Evolutionary conservation across 2,113 vertebrate genomes (phyloP).

Genomic region (Scortum barcoo): DNA sequence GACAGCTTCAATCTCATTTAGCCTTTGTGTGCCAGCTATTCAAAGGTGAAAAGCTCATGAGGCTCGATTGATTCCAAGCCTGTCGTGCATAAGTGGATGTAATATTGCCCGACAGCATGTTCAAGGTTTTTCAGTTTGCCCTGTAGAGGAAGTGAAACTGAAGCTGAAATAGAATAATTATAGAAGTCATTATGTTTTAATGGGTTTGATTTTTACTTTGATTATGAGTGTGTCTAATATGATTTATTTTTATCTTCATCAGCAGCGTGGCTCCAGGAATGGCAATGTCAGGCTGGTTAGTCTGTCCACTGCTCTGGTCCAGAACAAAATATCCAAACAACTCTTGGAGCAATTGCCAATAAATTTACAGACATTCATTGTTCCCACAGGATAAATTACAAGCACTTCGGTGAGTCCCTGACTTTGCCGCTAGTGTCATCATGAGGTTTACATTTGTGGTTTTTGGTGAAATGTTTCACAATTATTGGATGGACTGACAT

Average conservation of each 20-base stretch:
- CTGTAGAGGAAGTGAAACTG: background rate
- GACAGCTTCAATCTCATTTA: background rate
- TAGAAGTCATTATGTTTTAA: background rate
- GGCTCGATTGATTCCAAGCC: constrained; percentile 19
- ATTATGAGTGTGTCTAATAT: background rate
- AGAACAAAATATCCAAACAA: too few relatives aligned
- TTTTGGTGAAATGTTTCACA: background rate
- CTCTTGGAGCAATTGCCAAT: background rate
- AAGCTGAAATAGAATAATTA: too few relatives aligned
- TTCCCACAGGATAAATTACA: background rate
- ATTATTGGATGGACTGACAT: background rate
- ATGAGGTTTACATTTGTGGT: background rate
- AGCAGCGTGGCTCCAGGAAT: background rate
- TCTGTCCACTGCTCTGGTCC: background rate
- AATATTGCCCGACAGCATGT: background rate
- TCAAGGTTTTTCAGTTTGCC: background rate
- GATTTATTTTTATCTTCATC: constrained; percentile 9
- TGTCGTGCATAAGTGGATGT: background rate
- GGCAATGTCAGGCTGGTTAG: background rate
- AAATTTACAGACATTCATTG: background rate
- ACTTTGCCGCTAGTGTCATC: background rate
- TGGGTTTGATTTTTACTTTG: background rate
- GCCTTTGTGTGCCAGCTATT: constrained; percentile 1
- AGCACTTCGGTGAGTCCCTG: background rate
- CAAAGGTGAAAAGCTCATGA: constrained; percentile 37